Evolutionary conservation across 2,113 vertebrate species (phyloP), one percentile per base, ranked within the genome.

Genomic region (Limnothrissa miodon): DNA sequence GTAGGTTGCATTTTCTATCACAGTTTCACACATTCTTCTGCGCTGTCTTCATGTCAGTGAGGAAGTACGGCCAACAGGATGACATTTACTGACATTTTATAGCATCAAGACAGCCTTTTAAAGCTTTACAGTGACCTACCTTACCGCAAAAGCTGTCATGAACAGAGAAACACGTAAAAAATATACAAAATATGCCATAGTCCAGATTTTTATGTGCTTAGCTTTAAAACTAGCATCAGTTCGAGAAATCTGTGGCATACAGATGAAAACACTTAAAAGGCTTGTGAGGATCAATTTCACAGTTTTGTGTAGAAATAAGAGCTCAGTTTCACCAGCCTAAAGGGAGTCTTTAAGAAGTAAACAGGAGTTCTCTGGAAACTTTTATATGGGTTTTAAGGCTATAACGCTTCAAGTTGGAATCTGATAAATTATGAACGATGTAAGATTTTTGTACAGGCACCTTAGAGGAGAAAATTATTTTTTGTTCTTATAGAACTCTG

Each of bases 61-160:
- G 10, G 62, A 70, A 29, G 29, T 70, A 70, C 36, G 62, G 62
- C 62, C 15, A 70, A 29, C 62, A 4, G 11, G 62, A 70, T 70
- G 62, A 13, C 62, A 70, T 70, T 70, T 33, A 70, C 36, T 70
- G 62, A 70, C 62, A 33, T 70, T 70, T 70, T 70, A 29, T 29
- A 29, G 13, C 62, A 70, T 70, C 62, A 70, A 70, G 62, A 29
- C 25, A 10, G 25, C 62, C 25, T 70, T 70, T 70, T 70, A 70
- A 15, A 70, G 33, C 4, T 29, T 70, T 11, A 70, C 36, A 29
- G 6, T 70, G 62, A 70, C 62, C 62, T 29, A 70, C 62, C 62
- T 29, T 17, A 29, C 29, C 13, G 25, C 62, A 33, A 2, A 29
- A 15, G 62, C 62, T 70, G 29, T 36, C 62, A 36, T 70, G 15